A percentile compares a stretch with the other conserved stretches of the same genome.
These are phyloP conservation scores for Watsonalla cultraria DNA, from an alignment of 2,888 invertebrate species.

Conservation along the genomic window DNA sequence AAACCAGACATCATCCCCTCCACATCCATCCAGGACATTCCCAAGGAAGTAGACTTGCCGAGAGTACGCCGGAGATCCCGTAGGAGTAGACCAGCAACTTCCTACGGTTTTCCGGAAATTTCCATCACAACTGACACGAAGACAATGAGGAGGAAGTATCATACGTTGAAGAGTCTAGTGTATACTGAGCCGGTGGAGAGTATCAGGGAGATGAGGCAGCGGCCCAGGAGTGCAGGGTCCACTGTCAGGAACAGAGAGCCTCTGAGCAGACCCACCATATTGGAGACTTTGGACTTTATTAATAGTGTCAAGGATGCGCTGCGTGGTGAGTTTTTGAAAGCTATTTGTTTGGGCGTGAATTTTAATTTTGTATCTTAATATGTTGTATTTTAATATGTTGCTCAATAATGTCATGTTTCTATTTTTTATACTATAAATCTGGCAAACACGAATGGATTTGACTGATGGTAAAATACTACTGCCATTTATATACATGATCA, in stretches of 20 bases:
- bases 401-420: too few species aligned
- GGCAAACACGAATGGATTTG: too few species aligned
- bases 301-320: conserved; percentile 66
- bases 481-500: too few species aligned
- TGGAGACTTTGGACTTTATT: conserved; percentile 71
- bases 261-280: conserved; percentile 59
- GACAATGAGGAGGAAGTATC: conserved; percentile 47
- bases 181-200: conserved; percentile 67
- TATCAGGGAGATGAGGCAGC: conserved; percentile 54
- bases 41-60: conserved; percentile 29
- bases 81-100: conserved; percentile 47
- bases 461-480: too few species aligned
- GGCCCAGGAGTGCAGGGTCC: conserved; percentile 68
- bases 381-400: too few species aligned
- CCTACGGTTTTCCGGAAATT: conserved; percentile 67
- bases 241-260: conserved; percentile 60
- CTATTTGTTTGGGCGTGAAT: not conserved
- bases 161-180: conserved; percentile 55
- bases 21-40: conserved; percentile 36
- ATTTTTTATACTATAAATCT: too few species aligned
- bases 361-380: too few species aligned
- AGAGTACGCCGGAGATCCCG: conserved; percentile 49
- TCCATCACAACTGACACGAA: conserved; percentile 61
- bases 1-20: conserved; percentile 69
- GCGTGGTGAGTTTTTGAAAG: conserved; percentile 45